Conservation (phyloP, 2,113 vertebrate genomes). For the Leucosticte australis region DNA sequence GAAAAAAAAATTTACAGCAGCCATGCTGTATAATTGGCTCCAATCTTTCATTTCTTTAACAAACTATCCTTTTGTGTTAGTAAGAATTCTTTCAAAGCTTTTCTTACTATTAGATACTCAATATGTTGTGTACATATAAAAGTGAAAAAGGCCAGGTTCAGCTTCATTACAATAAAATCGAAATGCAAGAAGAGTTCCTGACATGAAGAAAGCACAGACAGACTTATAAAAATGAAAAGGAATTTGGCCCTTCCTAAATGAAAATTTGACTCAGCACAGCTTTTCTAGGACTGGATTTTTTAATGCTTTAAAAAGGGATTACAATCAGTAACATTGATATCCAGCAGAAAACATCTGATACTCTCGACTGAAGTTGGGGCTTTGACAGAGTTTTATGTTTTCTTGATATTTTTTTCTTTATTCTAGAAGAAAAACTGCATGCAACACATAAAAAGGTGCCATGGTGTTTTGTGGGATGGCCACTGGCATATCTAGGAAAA, state of each 20-base stretch:
- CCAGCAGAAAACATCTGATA: not conserved
- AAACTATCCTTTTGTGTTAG: not conserved
- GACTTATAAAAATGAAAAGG: not conserved
- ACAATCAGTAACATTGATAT: not conserved
- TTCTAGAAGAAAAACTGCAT: not conserved
- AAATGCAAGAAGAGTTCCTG: not conserved
- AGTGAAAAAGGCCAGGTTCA: not conserved
- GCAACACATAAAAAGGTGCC: not conserved
- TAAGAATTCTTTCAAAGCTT: not conserved
- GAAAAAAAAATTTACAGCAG: not conserved
- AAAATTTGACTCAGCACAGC: not conserved
- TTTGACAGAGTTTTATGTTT: not conserved
- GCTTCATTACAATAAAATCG: not conserved
- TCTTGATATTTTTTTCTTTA: not conserved
- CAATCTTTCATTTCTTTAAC: not conserved
- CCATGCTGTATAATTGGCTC: not conserved
- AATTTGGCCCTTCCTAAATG: not conserved
- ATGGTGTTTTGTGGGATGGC: not conserved
- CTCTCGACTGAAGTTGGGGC: not conserved
- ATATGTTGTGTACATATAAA: not conserved
- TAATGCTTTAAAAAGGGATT: not conserved
- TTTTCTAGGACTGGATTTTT: not conserved
- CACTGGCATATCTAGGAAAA: not conserved
- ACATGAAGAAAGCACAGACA: not conserved
- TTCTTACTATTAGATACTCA: not conserved